Base-by-base conservation (phyloP, 2,113 vertebrate genomes). In the Hystrix cristata region DNA sequence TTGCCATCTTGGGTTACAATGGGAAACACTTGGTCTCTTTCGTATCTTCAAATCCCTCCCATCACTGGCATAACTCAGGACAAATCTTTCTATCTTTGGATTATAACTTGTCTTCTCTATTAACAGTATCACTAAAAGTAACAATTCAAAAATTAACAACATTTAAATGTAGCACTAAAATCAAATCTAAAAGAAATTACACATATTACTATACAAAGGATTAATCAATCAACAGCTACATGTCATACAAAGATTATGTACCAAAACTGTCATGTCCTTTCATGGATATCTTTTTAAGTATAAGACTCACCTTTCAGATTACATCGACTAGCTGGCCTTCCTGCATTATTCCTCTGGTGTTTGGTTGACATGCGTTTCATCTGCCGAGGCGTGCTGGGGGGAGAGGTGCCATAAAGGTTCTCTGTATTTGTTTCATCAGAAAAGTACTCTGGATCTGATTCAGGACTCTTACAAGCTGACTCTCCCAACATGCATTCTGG, bases 281-380 rank as follows among this genome's bases (percentile, higher is more conserved):
- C 87, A 7, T 0, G 3, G 5, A 1, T 0, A 3, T 21, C 19
- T 46, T 29, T 90, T 55, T 2, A 87, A 53, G 23, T 0, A 1
- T 55, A 64, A 85, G 64, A 48, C 60, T 94, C 48, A 99, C 99
- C 99, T 98, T 99, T 99, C 97, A 97, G 98, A 95, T 97, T 98
- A 27, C 99, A 98, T 4, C 99, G 99, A 72, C 98, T 97, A 12
- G 97, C 74, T 16, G 98, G 98, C 96, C 98, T 99, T 86, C 98
- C 98, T 1, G 98, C 34, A 18, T 59, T 99, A 94, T 98, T 99
- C 79, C 99, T 99, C 97, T 99, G 99, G 98, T 99, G 99, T 85
- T 99, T 99, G 94, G 98, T 96, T 74, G 99, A 99, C 99, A 99
- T 99, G 53, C 99, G 99, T 89, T 99, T 99, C 97, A 99, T 99